These are phyloP conservation scores for Anaspis maculata DNA, from an alignment of 2,888 invertebrate species.

Conservation along the genomic window DNA sequence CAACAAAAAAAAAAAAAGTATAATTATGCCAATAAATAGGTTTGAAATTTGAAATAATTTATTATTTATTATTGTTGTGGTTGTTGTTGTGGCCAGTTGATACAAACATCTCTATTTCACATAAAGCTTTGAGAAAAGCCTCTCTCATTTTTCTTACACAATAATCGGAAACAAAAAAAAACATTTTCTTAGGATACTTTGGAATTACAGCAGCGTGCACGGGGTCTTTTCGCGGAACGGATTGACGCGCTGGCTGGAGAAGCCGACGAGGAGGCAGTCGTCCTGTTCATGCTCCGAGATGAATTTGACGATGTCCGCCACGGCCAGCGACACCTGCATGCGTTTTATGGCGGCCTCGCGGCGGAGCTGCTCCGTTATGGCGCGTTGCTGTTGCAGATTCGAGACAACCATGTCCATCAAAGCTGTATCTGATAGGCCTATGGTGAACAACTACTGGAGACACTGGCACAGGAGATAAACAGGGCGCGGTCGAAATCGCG, in stretches of 20 bases:
- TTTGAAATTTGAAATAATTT: too few species aligned
- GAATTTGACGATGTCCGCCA: conserved; percentile 85
- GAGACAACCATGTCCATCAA: conserved; percentile 92
- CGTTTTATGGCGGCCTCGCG: conserved; percentile 84
- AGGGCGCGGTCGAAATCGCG: too few species aligned
- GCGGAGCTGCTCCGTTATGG: conserved; percentile 86
- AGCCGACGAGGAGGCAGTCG: conserved; percentile 87
- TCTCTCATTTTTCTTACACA: background rate
- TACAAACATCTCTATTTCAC: too few species aligned
- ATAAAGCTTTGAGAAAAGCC: too few species aligned
- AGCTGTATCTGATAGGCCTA: conserved; percentile 83
- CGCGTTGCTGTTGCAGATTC: conserved; percentile 87
- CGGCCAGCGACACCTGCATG: conserved; percentile 82
- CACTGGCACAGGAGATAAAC: too few species aligned
- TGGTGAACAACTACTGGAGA: conserved; percentile 45
- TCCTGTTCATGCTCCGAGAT: conserved; percentile 87
- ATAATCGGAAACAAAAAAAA: background rate
- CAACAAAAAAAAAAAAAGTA: too few species aligned
- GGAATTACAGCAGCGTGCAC: conserved; percentile 72
- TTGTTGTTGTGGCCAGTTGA: too few species aligned
- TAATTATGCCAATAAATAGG: too few species aligned
- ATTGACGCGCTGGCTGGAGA: conserved; percentile 89
- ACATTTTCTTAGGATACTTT: too few species aligned
- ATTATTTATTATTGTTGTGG: too few species aligned
- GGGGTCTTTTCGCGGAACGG: conserved; percentile 92